Evolutionary conservation across 2,888 invertebrate species (phyloP).

Genomic region (Bombyx huttoni): DNA sequence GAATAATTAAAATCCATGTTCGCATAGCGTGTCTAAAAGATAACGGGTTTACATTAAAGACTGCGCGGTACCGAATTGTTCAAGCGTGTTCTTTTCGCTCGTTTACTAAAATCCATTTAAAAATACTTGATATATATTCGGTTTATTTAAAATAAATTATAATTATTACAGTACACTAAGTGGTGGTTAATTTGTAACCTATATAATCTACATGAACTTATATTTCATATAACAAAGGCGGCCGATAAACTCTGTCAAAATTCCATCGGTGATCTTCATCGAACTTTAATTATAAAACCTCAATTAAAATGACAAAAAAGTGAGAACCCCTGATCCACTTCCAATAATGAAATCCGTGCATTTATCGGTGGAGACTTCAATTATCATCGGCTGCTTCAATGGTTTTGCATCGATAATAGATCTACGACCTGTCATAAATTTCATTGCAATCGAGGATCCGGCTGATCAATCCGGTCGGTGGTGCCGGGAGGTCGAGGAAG

Average conservation of each 20-base stretch:
- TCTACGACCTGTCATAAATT: conserved; percentile 66
- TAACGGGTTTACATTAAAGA: background rate
- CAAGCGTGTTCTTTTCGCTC: too few species aligned
- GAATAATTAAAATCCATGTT: background rate
- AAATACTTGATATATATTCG: too few species aligned
- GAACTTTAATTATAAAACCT: conserved; percentile 2
- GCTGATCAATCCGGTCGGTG: conserved; percentile 52
- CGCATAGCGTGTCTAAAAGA: background rate
- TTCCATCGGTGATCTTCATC: background rate
- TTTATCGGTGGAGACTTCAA: conserved; percentile 27
- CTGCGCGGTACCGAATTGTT: too few species aligned
- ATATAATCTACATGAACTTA: background rate
- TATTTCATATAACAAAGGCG: background rate
- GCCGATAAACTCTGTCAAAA: background rate
- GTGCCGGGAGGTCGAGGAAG: conserved; percentile 14
- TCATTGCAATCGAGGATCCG: conserved; percentile 63
- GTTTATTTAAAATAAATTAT: too few species aligned
- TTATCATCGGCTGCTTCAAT: conserved; percentile 27
- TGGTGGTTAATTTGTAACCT: too few species aligned
- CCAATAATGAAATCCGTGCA: conserved; percentile 23
- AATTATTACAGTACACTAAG: too few species aligned
- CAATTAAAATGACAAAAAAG: conserved; percentile 6
- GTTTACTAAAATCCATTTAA: too few species aligned
- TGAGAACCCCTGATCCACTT: conserved; percentile 11
- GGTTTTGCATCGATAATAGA: conserved; percentile 57